Evolutionary conservation across 2,113 vertebrate species (phyloP).

Genomic region (Tapirus terrestris): DNA sequence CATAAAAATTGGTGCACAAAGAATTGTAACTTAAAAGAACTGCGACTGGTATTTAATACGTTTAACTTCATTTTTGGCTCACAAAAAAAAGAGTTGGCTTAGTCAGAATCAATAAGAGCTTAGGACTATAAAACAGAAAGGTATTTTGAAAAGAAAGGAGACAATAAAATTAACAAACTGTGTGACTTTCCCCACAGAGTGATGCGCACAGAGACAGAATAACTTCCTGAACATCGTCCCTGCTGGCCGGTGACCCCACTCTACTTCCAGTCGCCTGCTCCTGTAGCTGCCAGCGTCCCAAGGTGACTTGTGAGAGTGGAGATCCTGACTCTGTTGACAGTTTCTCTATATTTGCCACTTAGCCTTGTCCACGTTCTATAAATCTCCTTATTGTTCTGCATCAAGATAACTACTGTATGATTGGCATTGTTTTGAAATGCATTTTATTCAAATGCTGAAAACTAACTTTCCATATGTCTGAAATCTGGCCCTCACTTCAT

Average conservation of each 20-base stretch:
- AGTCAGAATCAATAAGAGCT: neutral
- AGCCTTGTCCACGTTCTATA: neutral
- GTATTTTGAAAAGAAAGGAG: neutral
- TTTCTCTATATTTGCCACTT: neutral
- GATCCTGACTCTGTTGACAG: neutral
- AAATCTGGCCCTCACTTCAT: neutral
- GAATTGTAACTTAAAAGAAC: neutral
- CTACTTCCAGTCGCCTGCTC: neutral
- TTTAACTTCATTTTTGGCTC: constrained; percentile 1
- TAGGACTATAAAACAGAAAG: constrained; percentile 15
- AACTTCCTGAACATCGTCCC: neutral
- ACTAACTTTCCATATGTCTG: neutral
- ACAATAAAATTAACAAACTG: neutral
- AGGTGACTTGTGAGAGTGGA: neutral
- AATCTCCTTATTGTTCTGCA: neutral
- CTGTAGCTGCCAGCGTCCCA: neutral
- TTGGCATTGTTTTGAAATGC: neutral
- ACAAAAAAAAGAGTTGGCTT: neutral
- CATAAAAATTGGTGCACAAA: neutral
- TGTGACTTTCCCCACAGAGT: neutral
- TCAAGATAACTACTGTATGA: neutral
- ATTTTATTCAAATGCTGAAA: neutral
- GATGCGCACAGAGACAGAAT: neutral
- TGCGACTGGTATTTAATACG: neutral
- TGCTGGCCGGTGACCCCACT: neutral